Evolutionary conservation across 64 coral and sea anemone genomes (phyloP).

Genomic region (Montipora efflorescens): DNA sequence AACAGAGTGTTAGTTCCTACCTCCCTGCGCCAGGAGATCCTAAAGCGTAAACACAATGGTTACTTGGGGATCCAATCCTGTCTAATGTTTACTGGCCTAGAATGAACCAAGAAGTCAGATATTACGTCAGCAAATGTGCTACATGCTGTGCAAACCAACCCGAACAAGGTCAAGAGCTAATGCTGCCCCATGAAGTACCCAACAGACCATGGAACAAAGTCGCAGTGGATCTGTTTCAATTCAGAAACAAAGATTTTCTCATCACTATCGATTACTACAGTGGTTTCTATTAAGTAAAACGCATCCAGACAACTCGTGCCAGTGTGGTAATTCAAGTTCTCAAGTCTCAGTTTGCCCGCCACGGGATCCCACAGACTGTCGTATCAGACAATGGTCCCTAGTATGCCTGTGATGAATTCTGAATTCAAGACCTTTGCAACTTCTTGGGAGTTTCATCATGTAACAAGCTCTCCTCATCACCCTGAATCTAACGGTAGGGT

Average conservation of each 20-base stretch:
- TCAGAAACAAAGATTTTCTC: not conserved
- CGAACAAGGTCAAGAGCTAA: slow-evolving; percentile 54
- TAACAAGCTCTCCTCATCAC: not conserved
- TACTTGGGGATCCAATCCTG: slow-evolving; percentile 19
- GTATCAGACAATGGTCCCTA: slow-evolving; percentile 11
- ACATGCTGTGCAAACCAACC: slow-evolving; percentile 9
- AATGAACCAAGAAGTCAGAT: slow-evolving; percentile 44
- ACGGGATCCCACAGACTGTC: slow-evolving; percentile 23
- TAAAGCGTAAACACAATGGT: slow-evolving; percentile 28
- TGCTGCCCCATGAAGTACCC: slow-evolving; percentile 41
- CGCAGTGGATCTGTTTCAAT: not conserved
- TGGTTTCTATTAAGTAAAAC: not conserved
- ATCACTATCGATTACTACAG: slow-evolving; percentile 30
- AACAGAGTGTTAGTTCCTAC: slow-evolving; percentile 19
- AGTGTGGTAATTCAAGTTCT: not conserved
- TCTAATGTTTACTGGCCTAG: slow-evolving; percentile 14
- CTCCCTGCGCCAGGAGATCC: slow-evolving; percentile 22
- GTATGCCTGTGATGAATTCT: slow-evolving; percentile 4
- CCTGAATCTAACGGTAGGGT: not conserved
- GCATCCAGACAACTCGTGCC: not conserved
- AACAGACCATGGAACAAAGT: slow-evolving; percentile 21
- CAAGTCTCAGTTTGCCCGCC: not conserved
- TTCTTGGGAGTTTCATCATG: too few relatives aligned
- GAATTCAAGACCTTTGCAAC: slow-evolving; percentile 29
- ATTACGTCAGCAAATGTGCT: slow-evolving; percentile 34